Conservation (phyloP, 2,888 invertebrate genomes). For the Punctoribates punctum region DNA sequence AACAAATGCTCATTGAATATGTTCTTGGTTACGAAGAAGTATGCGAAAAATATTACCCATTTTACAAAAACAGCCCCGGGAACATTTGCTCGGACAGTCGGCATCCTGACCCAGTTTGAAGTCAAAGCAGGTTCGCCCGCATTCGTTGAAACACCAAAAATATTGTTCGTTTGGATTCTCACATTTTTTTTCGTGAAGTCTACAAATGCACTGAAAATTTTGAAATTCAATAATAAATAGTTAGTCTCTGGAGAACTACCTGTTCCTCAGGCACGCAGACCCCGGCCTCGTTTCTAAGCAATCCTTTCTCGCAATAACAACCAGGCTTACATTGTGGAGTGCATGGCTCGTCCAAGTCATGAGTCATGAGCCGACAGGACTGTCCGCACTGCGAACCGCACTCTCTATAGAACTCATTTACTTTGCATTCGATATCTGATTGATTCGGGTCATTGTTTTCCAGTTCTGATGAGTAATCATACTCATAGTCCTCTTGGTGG, state of each 20-base stretch:
- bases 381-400: background rate
- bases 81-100: background rate
- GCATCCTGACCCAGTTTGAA: background rate
- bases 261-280: background rate
- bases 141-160: background rate
- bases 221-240: background rate
- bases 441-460: too few species aligned
- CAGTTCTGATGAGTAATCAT: too few species aligned
- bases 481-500: too few species aligned
- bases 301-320: background rate
- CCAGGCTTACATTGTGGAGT: background rate
- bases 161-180: background rate
- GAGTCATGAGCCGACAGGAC: background rate
- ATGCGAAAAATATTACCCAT: background rate
- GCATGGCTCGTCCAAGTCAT: background rate
- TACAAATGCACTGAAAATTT: background rate
- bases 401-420: background rate
- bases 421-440: too few species aligned
- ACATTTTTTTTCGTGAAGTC: background rate
- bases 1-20: background rate
- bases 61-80: conserved; percentile 1
- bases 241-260: too few species aligned
- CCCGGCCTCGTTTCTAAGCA: background rate
- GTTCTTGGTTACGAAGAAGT: too few species aligned
- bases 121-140: background rate